Percentiles rank a stretch among this genome's conserved stretches.
phyloP scores from a whole-genome alignment of 2,797 vertebrate genomes.

The Gorsachius magnificus region DNA sequence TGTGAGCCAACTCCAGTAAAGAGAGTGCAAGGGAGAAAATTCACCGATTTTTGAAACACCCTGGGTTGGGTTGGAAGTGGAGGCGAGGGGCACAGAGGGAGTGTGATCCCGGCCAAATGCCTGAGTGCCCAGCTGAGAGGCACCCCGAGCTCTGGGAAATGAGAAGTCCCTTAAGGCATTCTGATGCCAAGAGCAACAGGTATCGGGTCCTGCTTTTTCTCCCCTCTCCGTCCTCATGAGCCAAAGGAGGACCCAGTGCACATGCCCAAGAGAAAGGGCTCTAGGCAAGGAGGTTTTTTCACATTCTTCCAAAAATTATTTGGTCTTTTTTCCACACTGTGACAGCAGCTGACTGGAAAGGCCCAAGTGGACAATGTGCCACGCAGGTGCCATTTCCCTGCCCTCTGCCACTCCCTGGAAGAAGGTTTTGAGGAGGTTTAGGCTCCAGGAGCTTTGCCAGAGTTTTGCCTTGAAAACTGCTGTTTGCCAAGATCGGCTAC shows the following conservation, averaged over 20 bases:
- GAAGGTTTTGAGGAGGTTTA: not conserved
- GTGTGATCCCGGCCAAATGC: not conserved
- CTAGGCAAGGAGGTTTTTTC: not conserved
- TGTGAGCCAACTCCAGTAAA: not conserved
- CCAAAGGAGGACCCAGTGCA: not conserved
- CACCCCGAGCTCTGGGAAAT: not conserved
- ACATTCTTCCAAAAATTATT: not conserved
- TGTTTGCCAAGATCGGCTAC: not conserved
- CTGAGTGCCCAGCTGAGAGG: not conserved
- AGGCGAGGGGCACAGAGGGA: not conserved
- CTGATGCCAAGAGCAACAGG: not conserved
- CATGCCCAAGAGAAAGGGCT: not conserved
- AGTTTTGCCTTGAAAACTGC: not conserved
- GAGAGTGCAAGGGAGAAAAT: not conserved
- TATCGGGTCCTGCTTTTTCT: not conserved
- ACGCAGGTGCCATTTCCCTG: not conserved
- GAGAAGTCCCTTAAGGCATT: not conserved
- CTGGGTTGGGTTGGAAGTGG: accelerated
- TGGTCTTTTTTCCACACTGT: not conserved
- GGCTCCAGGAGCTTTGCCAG: not conserved
- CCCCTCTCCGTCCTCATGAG: not conserved
- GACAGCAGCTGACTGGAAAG: not conserved
- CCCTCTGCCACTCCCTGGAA: not conserved
- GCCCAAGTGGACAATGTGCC: not conserved
- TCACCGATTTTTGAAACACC: not conserved